phyloP scores from a whole-genome alignment of 2,113 vertebrate genomes.

The Brachypteracias leptosomus region DNA sequence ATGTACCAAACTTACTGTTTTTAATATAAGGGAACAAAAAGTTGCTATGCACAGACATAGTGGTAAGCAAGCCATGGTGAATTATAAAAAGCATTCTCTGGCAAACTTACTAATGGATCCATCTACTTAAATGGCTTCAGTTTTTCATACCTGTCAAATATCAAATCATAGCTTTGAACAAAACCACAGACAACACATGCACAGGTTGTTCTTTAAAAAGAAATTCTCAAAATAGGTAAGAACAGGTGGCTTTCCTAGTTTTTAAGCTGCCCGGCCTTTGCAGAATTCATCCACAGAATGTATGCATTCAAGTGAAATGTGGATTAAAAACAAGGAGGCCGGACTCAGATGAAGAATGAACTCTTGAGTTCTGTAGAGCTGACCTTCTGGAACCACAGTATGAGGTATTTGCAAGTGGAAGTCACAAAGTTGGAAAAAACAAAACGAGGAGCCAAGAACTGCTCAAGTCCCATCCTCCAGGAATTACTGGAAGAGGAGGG shows the following conservation, averaged over 20 bases:
- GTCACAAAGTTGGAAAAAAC: slow-evolving; percentile 13
- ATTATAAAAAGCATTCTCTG: not conserved
- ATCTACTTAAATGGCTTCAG: not conserved
- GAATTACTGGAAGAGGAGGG: not conserved
- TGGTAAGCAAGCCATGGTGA: not conserved
- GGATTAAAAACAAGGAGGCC: not conserved
- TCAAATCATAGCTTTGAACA: not conserved
- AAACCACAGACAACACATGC: not conserved
- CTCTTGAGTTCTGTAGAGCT: not conserved
- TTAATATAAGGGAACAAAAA: not conserved
- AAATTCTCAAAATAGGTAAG: not conserved
- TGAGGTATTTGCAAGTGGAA: not conserved
- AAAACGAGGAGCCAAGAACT: slow-evolving; percentile 25
- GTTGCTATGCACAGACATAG: not conserved
- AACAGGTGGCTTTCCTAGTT: not conserved
- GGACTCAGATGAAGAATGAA: not conserved
- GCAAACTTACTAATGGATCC: not conserved
- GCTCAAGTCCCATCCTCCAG: not conserved
- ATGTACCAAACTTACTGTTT: not conserved
- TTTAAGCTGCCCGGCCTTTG: not conserved
- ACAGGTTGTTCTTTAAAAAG: not conserved
- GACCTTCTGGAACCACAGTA: not conserved
- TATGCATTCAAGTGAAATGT: not conserved
- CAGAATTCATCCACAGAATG: not conserved
- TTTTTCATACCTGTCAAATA: not conserved